Evolutionary conservation across 2,113 vertebrate genomes (phyloP), one percentile per base, ranked within the genome.

Genomic region (Ursus arctos): DNA sequence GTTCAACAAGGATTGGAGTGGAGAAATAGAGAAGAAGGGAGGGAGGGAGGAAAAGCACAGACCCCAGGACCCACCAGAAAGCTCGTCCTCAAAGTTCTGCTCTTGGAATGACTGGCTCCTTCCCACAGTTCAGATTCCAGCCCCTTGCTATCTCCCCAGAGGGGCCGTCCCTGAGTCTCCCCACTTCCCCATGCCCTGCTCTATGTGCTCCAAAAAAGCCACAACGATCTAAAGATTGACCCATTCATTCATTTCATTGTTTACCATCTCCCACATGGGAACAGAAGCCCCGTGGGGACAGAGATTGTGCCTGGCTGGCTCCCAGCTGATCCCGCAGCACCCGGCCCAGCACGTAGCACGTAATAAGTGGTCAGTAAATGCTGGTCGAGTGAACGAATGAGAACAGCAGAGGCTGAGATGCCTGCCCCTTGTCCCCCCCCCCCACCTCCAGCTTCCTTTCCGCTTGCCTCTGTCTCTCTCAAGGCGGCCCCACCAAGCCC

Each of bases 261-360:
- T 69, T 22, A 26, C 36, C 14, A 19, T 47, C 19, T 53, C 91
- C 40, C 61, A 33, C 0, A 16, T 3, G 7, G 36, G 63, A 53
- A 18, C 0, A 49, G 55, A 82, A 2, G 43, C 33, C 67, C 80
- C 26, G 0, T 0, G 9, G 53, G 40, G 36, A 3, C 11, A 40
- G 59, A 40, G 15, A 0, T 36, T 4, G 11, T 4, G 26, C 14
- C 57, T 43, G 10, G 21, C 86, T 51, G 0, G 0, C 16, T 12
- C 61, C 61, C 40, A 14, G 43, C 67, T 22, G 7, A 43, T 11
- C 6, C 85, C 0, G 0, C 43, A 31, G 72, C 63, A 10, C 43
- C 71, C 13, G 4, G 51, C 83, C 53, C 77, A 14, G 81, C 0
- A 0, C 2, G 0, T 0, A 19, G 61, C 67, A 0, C 4, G 0